phyloP scores from a whole-genome alignment of 2,888 invertebrate genomes.

The Piscicola geometra region DNA sequence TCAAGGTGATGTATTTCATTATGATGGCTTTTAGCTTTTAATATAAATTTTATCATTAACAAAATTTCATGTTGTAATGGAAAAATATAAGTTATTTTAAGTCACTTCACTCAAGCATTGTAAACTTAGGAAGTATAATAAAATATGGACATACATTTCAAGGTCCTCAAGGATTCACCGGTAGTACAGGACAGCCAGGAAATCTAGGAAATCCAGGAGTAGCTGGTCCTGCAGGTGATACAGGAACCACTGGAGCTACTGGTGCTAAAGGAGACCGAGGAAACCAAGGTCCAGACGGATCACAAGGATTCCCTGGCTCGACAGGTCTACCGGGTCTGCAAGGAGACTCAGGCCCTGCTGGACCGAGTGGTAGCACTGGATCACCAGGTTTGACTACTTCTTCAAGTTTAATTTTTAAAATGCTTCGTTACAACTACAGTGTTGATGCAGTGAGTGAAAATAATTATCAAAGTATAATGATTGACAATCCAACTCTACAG shows the following conservation, averaged over 20 bases:
- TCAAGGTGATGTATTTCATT: no score
- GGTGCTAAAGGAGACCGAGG: constrained; percentile 28
- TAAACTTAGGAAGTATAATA: no score
- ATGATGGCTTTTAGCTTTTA: no score
- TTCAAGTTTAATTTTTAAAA: constrained; percentile 14
- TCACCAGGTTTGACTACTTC: constrained; percentile 18
- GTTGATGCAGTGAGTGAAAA: no score
- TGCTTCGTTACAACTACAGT: not conserved
- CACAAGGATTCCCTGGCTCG: constrained; percentile 38
- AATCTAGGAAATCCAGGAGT: constrained; percentile 28
- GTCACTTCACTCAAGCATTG: no score
- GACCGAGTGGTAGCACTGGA: constrained; percentile 31
- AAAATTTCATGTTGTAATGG: no score
- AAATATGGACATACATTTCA: no score
- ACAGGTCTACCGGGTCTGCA: constrained; percentile 40
- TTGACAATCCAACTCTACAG: not conserved
- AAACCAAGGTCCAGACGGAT: constrained; percentile 17
- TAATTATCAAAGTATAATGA: no score
- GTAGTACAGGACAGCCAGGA: constrained; percentile 30
- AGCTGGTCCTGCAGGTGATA: constrained; percentile 31
- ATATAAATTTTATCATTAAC: no score
- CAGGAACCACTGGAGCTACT: constrained; percentile 28
- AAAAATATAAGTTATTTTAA: no score
- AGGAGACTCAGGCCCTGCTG: constrained; percentile 35
- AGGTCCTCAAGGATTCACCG: constrained; percentile 17